phyloP scores from a whole-genome alignment of 1,140 invertebrate species.

The Diachasmimorpha longicaudata region DNA sequence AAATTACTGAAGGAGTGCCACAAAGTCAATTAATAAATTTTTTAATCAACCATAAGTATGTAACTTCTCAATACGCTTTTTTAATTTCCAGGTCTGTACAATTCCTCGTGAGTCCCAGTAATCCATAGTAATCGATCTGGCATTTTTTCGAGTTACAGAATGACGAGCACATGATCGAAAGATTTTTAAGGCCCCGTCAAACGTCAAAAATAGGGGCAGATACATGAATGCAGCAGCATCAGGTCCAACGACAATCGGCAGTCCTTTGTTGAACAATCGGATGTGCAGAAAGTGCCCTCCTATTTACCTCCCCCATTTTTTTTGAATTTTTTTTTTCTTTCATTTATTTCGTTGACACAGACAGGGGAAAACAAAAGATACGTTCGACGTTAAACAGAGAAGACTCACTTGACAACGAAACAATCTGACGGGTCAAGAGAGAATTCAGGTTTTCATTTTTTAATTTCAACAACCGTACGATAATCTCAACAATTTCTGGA shows the following conservation, averaged over 20 bases:
- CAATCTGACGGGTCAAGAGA: constrained; percentile 21
- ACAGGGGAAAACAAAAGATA: constrained; percentile 27
- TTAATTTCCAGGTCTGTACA: constrained; percentile 77
- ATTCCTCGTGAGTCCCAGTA: constrained; percentile 71
- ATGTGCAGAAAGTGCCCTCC: neutral
- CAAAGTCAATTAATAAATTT: too few species aligned
- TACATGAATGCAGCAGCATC: constrained; percentile 23
- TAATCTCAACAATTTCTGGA: neutral
- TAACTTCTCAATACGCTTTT: constrained; percentile 64
- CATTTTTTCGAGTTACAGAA: constrained; percentile 44
- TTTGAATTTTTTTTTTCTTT: neutral
- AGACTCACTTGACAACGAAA: constrained; percentile 29
- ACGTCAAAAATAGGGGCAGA: constrained; percentile 7
- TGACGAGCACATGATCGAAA: constrained; percentile 18
- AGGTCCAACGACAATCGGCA: constrained; percentile 19
- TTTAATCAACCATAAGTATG: too few species aligned
- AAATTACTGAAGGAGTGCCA: too few species aligned
- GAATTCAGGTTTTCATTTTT: constrained; percentile 8
- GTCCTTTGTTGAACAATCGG: constrained; percentile 30
- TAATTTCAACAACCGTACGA: neutral
- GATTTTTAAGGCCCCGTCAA: constrained; percentile 7
- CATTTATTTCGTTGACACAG: neutral
- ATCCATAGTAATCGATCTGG: constrained; percentile 81
- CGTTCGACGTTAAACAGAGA: constrained; percentile 26
- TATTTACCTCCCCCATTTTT: neutral